These are phyloP conservation scores for Electrophaes corylata DNA, from an alignment of 2,888 invertebrate genomes.

Conservation along the genomic window DNA sequence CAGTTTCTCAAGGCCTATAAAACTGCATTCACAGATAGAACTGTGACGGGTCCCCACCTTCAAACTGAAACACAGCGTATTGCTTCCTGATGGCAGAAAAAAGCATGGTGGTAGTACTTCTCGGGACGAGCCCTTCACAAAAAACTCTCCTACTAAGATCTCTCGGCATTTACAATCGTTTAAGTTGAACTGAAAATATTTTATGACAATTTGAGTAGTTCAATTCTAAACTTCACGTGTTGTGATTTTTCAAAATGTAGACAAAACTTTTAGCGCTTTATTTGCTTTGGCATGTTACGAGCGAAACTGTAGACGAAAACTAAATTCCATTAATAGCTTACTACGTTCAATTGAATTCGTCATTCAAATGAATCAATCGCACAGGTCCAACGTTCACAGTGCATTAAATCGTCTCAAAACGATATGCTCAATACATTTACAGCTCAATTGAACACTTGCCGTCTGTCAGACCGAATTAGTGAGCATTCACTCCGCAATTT, in stretches of 20 bases:
- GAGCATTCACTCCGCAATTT: constrained; percentile 48
- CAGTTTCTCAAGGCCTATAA: no score
- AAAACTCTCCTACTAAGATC: no score
- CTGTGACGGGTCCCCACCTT: no score
- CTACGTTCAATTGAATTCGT: constrained; percentile 24
- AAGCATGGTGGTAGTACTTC: no score
- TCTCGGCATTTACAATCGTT: no score
- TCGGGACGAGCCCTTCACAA: no score
- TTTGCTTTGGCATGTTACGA: not conserved
- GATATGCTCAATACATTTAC: constrained; percentile 60
- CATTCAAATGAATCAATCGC: constrained; percentile 40
- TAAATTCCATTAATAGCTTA: not conserved
- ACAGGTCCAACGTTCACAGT: constrained; percentile 50
- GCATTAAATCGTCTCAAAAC: constrained; percentile 48
- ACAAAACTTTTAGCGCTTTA: not conserved
- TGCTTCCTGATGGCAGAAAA: no score
- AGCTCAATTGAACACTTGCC: constrained; percentile 66
- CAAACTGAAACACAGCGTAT: no score
- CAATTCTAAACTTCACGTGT: no score
- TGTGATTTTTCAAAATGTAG: not conserved
- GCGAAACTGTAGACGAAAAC: not conserved
- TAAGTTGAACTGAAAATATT: no score
- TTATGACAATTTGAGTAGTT: no score
- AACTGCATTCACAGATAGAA: no score
- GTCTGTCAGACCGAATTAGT: constrained; percentile 59